Evolutionary conservation across 2,113 vertebrate genomes (phyloP).

Genomic region (Gymnogyps californianus): DNA sequence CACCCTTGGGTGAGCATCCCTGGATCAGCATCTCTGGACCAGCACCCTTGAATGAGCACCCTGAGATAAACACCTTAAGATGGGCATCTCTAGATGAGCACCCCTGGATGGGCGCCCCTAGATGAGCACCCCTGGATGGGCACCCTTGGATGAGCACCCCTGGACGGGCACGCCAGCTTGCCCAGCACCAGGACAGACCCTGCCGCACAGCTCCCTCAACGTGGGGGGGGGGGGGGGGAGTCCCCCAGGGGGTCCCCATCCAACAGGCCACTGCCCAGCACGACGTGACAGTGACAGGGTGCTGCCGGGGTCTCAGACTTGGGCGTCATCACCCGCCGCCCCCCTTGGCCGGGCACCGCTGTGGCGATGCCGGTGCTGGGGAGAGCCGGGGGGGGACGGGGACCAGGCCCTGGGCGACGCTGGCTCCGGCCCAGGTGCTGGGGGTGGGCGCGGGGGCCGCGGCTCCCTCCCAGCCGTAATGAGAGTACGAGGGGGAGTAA

Average conservation of each 20-base stretch:
- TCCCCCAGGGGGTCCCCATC: not conserved
- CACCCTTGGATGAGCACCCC: not conserved
- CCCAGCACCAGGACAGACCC: not conserved
- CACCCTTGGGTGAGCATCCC: not conserved
- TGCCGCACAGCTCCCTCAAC: fast-evolving
- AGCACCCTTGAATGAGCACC: no score
- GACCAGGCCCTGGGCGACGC: not conserved
- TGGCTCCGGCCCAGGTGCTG: not conserved
- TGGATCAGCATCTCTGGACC: fast-evolving
- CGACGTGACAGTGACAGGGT: not conserved
- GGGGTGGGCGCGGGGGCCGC: not conserved
- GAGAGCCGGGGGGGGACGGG: not conserved
- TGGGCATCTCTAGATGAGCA: not conserved
- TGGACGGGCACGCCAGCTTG: not conserved
- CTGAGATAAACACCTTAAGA: not conserved
- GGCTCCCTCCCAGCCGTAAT: not conserved
- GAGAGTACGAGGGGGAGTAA: not conserved
- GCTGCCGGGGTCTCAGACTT: fast-evolving
- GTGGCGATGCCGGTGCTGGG: not conserved
- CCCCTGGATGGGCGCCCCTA: fast-evolving
- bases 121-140: fast-evolving
- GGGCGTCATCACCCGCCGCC: not conserved
- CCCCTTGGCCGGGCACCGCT: not conserved
- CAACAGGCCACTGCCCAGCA: fast-evolving
- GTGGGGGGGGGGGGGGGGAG: no score